Percentiles rank a stretch among this genome's conserved stretches.
phyloP scores from a whole-genome alignment of 2,113 vertebrate genomes.

The Oryzias curvinotus region DNA sequence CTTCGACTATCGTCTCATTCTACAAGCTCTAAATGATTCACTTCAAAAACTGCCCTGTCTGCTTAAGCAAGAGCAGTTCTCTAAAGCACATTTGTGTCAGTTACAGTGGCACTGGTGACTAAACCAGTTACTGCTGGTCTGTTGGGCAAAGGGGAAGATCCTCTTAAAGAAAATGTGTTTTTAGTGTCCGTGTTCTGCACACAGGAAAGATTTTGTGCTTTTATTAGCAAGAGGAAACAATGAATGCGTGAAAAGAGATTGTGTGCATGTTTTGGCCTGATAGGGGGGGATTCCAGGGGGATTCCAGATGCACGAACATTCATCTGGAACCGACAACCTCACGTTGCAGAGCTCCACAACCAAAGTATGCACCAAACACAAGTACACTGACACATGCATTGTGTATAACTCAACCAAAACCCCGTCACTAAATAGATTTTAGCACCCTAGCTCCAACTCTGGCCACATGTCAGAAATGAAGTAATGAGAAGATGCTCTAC shows the following conservation, averaged over 20 bases:
- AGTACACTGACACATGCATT: no score
- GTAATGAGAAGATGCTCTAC: no score
- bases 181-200: constrained; percentile 18
- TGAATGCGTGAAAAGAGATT: constrained; percentile 54
- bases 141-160: constrained; percentile 73
- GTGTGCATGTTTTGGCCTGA: constrained; percentile 47
- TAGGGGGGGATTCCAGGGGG: constrained; percentile 72
- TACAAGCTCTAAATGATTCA: constrained; percentile 64
- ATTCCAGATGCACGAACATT: constrained; percentile 67
- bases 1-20: constrained; percentile 48
- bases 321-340: constrained; percentile 57
- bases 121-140: constrained; percentile 68
- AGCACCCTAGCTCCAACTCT: no score
- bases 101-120: constrained; percentile 68
- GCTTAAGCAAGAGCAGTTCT: constrained; percentile 69
- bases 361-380: not conserved
- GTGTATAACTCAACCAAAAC: no score
- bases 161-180: constrained; percentile 45
- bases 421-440: no score
- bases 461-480: no score
- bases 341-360: constrained; percentile 31
- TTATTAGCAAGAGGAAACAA: constrained; percentile 66
- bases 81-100: constrained; percentile 65
- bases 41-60: constrained; percentile 46
- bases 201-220: constrained; percentile 49